These are phyloP conservation scores for Cantharis rustica DNA, from an alignment of 2,888 invertebrate genomes.

Conservation along the genomic window DNA sequence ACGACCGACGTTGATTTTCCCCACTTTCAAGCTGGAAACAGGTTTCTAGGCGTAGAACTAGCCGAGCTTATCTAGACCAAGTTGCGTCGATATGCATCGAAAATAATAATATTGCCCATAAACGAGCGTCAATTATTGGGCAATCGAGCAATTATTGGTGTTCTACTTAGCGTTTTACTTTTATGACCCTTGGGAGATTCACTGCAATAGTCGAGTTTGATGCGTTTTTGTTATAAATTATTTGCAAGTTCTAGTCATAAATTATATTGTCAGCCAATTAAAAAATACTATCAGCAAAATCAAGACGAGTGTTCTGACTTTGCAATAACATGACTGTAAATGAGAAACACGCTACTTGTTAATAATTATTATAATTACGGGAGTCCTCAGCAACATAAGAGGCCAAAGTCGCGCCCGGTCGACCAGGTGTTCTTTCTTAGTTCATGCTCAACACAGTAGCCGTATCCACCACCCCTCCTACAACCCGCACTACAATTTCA, in stretches of 20 bases:
- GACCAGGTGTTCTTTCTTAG: constrained; percentile 48
- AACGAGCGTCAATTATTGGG: background rate
- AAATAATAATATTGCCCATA: background rate
- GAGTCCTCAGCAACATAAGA: constrained; percentile 44
- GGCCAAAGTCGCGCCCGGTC: constrained; percentile 34
- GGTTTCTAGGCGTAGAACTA: constrained; percentile 38
- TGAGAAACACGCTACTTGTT: constrained; percentile 53
- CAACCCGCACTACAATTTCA: constrained; percentile 40
- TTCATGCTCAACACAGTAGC: constrained; percentile 50
- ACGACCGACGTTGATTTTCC: constrained; percentile 40
- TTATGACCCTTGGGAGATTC: background rate
- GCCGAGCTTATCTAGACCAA: constrained; percentile 35
- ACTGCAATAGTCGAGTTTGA: background rate
- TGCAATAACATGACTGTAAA: constrained; percentile 43
- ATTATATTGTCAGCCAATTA: constrained; percentile 35
- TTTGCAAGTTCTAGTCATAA: constrained; percentile 20
- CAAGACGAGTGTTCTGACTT: constrained; percentile 31
- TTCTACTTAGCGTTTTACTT: background rate
- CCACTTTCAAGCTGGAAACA: constrained; percentile 41
- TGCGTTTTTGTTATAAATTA: constrained; percentile 8
- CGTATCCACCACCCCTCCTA: constrained; percentile 40
- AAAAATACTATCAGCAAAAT: constrained; percentile 35
- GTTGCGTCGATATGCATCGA: constrained; percentile 25
- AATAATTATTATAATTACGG: constrained; percentile 53
- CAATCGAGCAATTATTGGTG: background rate